phyloP scores from a whole-genome alignment of 2,113 vertebrate species.

The Mugil cephalus region DNA sequence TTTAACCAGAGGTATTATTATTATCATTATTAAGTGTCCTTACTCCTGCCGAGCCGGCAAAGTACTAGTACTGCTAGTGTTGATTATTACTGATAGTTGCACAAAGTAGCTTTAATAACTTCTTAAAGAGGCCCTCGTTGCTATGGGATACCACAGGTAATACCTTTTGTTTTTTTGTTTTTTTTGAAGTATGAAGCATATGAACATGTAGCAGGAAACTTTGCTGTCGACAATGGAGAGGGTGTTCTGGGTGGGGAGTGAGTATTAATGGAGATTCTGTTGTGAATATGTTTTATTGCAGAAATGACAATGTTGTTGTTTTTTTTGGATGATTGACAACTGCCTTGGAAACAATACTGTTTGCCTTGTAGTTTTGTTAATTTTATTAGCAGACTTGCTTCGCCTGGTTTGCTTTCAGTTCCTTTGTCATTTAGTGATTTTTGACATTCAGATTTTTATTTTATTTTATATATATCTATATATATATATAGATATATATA shows the following conservation, averaged over 20 bases:
- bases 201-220: slow-evolving; percentile 48
- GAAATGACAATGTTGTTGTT: neutral
- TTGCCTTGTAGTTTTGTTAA: slow-evolving; percentile 40
- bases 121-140: slow-evolving; percentile 22
- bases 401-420: slow-evolving; percentile 6
- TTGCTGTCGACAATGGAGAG: slow-evolving; percentile 53
- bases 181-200: slow-evolving; percentile 6
- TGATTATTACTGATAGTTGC: slow-evolving; percentile 46
- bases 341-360: slow-evolving; percentile 34
- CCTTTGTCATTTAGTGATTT: neutral
- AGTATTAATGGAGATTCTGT: slow-evolving; percentile 45
- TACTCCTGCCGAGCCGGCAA: slow-evolving; percentile 53
- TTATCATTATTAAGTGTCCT: slow-evolving; percentile 81
- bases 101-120: slow-evolving; percentile 63
- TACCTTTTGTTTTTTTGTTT: slow-evolving; percentile 1
- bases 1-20: slow-evolving; percentile 61
- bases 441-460: neutral
- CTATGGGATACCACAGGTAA: slow-evolving; percentile 18
- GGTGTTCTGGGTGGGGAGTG: neutral
- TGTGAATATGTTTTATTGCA: slow-evolving; percentile 62
- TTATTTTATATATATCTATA: neutral
- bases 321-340: slow-evolving; percentile 1
- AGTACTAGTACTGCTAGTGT: slow-evolving; percentile 24
- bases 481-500: slow-evolving; percentile 3
- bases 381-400: slow-evolving; percentile 13